Evolutionary conservation across 2,113 vertebrate species (phyloP), one percentile per base, ranked within the genome.

Genomic region (Alces alces): DNA sequence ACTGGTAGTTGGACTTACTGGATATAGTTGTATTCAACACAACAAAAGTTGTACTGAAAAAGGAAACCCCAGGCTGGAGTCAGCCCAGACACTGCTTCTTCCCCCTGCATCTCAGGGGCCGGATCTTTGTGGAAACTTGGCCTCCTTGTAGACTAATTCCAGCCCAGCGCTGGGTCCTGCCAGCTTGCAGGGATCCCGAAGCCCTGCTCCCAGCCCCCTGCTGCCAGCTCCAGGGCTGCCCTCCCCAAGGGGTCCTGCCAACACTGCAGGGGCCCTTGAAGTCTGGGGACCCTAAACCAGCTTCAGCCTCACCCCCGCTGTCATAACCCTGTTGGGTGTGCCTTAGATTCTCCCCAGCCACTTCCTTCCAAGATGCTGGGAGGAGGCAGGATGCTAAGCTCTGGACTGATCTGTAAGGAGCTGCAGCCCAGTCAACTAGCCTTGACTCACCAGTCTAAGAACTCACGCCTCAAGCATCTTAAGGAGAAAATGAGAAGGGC

Each of bases 171-270:
- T 58, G 21, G 30, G 55, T n/a, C 70, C 50, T 8, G 7, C 15
- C 13, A 4, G 50, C 54, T 39, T n/a, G 30, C 66, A 55, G 47
- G 30, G 57, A 13, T 16, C 36, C n/a, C 7, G 6, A 25, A 36
- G 52, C 6, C 80, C 52, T 0, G 0, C 52, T 54, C 50, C 33
- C 82, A 55, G 47, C 4, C 16, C 21, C 12, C 2, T 4, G 70
- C 33, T 39, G 92, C 52, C 23, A 14, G 1, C 12, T 52, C 88
- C 25, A 2, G 12, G 36, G 92, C 52, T 73, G 16, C 23, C 39
- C 43, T 73, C 43, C 8, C 3, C n/a, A 5, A 13, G 23, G n/a
- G 58, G n/a, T 52, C 78, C 28, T 30, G 14, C 36, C 90, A 10
- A 23, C 27, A 1, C 60, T 28, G 16, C 30, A 7, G 16, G 16